phyloP scores from a whole-genome alignment of 2,888 invertebrate genomes.

The Anticlea derivata region DNA sequence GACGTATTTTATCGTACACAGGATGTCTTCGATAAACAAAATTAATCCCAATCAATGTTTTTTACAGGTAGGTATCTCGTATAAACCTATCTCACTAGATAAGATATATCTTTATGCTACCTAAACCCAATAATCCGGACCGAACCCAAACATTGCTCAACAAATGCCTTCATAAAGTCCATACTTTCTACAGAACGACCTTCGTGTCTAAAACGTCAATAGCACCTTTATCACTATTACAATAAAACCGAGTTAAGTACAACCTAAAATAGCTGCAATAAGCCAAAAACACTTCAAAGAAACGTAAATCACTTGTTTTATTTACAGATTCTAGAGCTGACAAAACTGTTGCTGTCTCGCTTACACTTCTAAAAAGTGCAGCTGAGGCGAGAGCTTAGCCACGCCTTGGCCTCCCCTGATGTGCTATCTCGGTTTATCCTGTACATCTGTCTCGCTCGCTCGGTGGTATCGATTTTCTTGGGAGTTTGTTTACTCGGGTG shows the following conservation, averaged over 20 bases:
- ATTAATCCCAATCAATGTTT: background rate
- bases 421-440: constrained; percentile 43
- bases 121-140: constrained; percentile 2
- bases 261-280: constrained; percentile 41
- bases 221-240: constrained; percentile 29
- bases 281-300: constrained; percentile 41
- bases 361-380: constrained; percentile 44
- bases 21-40: too few species aligned
- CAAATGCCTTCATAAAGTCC: constrained; percentile 17
- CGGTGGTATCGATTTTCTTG: constrained; percentile 66
- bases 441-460: constrained; percentile 45
- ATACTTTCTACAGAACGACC: constrained; percentile 15
- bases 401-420: constrained; percentile 64
- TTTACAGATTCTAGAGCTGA: constrained; percentile 49
- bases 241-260: constrained; percentile 33
- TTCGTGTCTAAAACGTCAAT: constrained; percentile 19
- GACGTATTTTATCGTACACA: too few species aligned
- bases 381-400: constrained; percentile 58
- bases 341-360: constrained; percentile 42
- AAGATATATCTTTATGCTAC: constrained; percentile 4
- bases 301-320: constrained; percentile 49
- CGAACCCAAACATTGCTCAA: constrained; percentile 8
- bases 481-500: constrained; percentile 69
- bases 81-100: background rate
- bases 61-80: background rate